Base-by-base conservation (phyloP, 2,888 invertebrate species). In the Sinodicranocentrus sp. region DNA sequence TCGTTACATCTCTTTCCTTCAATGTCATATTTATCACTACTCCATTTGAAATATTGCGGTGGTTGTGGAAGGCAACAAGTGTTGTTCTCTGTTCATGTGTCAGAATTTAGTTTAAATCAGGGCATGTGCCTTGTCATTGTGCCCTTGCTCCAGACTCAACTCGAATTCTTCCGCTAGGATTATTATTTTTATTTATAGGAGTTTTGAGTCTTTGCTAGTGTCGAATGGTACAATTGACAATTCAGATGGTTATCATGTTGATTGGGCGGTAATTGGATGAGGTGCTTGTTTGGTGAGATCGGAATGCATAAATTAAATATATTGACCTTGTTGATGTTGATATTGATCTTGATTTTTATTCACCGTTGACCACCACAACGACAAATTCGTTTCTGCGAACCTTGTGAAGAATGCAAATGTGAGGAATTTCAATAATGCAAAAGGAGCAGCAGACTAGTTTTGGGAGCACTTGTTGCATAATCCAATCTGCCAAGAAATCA, bases 291-390 rank as follows among this genome's bases (percentile, higher is more conserved):
- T n/a, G n/a, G n/a, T n/a, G n/a, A 48, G n/a, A 15, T 48, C n/a
- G 15, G 15, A 48, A 48, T 48, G 48, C n/a, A 15, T 17, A 19
- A 57, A 57, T 57, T 25, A 13, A 57, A 57, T 57, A 65, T 68
- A 73, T 44, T 70, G 75, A 82, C 80, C 80, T 80, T 67, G 67
- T 54, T 73, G 67, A 63, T 80, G 44, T 67, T 82, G 68, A 75
- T 82, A 75, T 39, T 70, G 0, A 25, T 57, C 17, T 17, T 21
- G 19, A n/a, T 15, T n/a, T 15, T 23, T 59, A 52, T 26, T 59
- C 59, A 25, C 19, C 28, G 10, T 61, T 19, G 63, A 3, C 23
- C 57, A 21, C 57, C 21, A 48, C 48, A 13, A 39, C 5, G 39
- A 39, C 13, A n/a, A 48, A 48, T 48, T 48, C 48, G 48, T 48